These are phyloP conservation scores for Smithornis capensis DNA, from an alignment of 2,113 vertebrate species.

Conservation along the genomic window DNA sequence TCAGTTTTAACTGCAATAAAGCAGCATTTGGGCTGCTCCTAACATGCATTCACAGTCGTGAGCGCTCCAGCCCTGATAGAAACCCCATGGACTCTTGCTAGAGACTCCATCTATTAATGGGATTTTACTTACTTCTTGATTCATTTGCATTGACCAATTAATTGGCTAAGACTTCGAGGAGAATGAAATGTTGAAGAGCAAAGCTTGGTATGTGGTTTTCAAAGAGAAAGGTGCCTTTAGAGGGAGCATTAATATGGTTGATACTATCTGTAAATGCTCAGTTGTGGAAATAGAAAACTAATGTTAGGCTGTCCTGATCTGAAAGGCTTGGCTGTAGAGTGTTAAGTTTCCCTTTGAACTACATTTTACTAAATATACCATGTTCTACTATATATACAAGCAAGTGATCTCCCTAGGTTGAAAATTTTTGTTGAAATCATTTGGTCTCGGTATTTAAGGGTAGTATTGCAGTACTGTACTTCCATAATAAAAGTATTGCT, in stretches of 20 bases:
- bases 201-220: not conserved
- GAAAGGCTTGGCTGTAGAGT: not conserved
- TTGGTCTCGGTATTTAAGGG: not conserved
- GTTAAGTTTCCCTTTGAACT: not conserved
- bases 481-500: not conserved
- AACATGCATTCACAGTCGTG: not conserved
- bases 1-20: not conserved
- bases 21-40: not conserved
- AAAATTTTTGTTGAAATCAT: not conserved
- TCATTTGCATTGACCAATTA: not conserved
- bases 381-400: not conserved
- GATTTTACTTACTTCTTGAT: not conserved
- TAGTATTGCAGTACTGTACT: not conserved
- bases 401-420: not conserved
- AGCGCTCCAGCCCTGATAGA: not conserved
- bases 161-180: not conserved
- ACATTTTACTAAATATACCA: not conserved
- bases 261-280: not conserved
- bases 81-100: not conserved
- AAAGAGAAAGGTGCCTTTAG: not conserved
- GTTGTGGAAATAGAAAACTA: not conserved
- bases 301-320: not conserved
- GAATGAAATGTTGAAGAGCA: not conserved
- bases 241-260: not conserved
- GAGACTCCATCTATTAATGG: not conserved